phyloP scores from a whole-genome alignment of 2,888 invertebrate species.

The Hipparchia sbordonii region DNA sequence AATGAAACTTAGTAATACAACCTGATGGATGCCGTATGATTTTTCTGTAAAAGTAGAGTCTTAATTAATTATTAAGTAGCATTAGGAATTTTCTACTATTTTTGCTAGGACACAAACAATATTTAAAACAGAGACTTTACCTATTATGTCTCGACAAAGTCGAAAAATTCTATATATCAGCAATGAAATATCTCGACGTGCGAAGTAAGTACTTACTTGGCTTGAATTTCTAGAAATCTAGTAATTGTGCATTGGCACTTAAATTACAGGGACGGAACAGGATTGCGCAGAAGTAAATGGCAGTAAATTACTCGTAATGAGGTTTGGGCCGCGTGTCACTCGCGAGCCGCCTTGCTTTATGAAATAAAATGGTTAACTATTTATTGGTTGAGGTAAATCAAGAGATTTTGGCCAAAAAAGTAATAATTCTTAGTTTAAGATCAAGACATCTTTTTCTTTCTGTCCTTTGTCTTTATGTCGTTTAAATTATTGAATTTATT shows the following conservation, averaged over 20 bases:
- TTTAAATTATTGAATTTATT: no score
- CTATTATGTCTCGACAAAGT: no score
- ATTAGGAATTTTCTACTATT: no score
- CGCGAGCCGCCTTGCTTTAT: background rate
- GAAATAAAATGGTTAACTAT: slow-evolving; percentile 8
- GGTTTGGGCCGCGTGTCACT: slow-evolving; percentile 22
- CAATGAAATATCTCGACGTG: slow-evolving; percentile 13
- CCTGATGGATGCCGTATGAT: no score
- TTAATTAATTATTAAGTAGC: no score
- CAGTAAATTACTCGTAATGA: slow-evolving; percentile 35
- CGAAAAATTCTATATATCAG: background rate
- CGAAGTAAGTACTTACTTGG: background rate
- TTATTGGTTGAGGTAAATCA: background rate
- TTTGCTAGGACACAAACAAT: no score
- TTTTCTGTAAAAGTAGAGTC: no score
- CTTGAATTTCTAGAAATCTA: slow-evolving; percentile 29
- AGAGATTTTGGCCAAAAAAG: background rate
- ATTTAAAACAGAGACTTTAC: no score
- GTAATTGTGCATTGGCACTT: slow-evolving; percentile 33
- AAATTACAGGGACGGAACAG: slow-evolving; percentile 30
- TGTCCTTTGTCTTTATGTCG: no score
- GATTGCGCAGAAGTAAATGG: slow-evolving; percentile 26
- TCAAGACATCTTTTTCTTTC: no score
- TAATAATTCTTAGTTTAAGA: background rate
- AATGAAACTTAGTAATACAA: no score